phyloP scores from a whole-genome alignment of 2,113 vertebrate species.

The Pterocles gutturalis region DNA sequence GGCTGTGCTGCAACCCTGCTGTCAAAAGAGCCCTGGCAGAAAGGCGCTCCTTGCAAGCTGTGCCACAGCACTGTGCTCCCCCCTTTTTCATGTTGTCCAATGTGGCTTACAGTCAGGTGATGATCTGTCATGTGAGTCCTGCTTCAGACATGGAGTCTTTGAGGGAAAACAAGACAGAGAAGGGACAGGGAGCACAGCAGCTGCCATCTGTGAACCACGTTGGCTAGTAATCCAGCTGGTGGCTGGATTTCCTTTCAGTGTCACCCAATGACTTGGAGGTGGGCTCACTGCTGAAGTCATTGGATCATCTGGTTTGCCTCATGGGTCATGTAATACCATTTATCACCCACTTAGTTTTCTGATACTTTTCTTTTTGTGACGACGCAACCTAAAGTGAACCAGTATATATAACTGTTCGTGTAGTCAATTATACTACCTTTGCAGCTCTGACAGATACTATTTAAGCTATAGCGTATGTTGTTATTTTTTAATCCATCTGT shows the following conservation, averaged over 20 bases:
- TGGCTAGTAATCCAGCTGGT: background rate
- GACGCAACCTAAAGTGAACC: background rate
- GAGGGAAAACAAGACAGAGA: background rate
- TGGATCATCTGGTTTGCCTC: background rate
- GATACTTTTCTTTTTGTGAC: background rate
- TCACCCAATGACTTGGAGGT: background rate
- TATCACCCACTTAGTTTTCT: background rate
- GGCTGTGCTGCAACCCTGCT: background rate
- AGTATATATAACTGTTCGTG: background rate
- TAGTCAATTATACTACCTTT: background rate
- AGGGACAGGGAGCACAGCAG: background rate
- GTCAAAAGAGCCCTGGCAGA: background rate
- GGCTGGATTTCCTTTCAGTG: background rate
- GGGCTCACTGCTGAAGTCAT: background rate
- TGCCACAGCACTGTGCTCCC: accelerated
- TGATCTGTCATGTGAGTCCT: background rate
- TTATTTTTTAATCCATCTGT: background rate
- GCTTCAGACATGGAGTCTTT: background rate
- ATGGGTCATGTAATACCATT: background rate
- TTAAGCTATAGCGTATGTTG: background rate
- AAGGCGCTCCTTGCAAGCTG: background rate
- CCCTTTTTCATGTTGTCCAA: accelerated
- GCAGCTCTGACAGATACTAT: background rate
- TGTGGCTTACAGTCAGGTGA: accelerated
- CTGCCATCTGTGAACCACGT: background rate